Conservation (phyloP, 2,113 vertebrate species). For the Lates calcarifer region DNA sequence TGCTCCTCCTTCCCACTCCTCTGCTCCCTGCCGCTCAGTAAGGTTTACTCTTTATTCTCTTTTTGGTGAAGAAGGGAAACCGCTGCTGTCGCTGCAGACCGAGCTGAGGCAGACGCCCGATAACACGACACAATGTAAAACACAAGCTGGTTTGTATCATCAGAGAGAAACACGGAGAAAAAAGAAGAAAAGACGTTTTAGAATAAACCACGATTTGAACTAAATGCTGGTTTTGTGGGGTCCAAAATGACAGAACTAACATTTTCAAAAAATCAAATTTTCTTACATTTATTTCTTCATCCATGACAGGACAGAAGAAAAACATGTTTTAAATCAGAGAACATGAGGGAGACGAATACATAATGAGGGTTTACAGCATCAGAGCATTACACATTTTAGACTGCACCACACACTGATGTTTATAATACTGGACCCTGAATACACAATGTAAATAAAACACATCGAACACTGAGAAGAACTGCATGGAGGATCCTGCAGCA, state of each 20-base stretch:
- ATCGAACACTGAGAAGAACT: background rate
- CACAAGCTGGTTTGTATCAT: background rate
- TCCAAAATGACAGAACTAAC: background rate
- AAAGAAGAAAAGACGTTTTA: background rate
- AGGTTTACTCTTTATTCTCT: constrained; percentile 16
- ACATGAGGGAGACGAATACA: background rate
- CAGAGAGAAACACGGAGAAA: background rate
- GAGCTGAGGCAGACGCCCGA: background rate
- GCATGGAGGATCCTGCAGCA: background rate
- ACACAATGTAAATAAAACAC: background rate
- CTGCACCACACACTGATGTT: background rate
- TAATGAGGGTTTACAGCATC: background rate
- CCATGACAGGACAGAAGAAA: background rate
- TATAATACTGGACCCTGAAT: background rate
- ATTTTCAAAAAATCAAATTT: background rate
- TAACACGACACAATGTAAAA: background rate
- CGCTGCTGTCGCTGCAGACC: constrained; percentile 6
- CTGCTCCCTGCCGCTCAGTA: constrained; percentile 18
- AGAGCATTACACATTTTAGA: background rate
- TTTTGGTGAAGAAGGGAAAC: constrained; percentile 33
- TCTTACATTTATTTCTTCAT: background rate
- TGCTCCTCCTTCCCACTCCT: constrained; percentile 24
- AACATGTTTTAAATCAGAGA: background rate
- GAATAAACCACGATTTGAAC: background rate
- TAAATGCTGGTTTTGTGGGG: too few species aligned